Evolutionary conservation across 2,113 vertebrate species (phyloP), one percentile per base, ranked within the genome.

Genomic region (Chaenocephalus aceratus): DNA sequence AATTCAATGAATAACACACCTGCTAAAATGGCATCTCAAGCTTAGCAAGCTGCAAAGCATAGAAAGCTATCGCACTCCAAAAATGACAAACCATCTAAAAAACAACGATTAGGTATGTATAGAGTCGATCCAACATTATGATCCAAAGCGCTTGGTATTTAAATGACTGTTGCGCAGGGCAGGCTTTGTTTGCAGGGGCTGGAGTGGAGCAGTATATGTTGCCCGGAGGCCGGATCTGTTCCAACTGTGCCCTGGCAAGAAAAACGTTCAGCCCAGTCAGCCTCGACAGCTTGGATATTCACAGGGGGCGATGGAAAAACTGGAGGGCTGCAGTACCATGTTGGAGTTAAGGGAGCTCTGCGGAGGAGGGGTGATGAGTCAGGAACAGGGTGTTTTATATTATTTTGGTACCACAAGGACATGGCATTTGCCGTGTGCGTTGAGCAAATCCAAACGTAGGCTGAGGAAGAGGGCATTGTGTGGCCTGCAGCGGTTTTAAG

Each of bases 241-340:
- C 95, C 92, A 94, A 93, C 94, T 88, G 93, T 79, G 93, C 88
- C 89, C 93, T 94, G 95, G 94, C 95, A 95, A 88, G 83, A 84
- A 91, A 30, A 88, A 87, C 3, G 63, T 56, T 88, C 63, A 66
- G 88, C 88, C 87, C 92, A 88, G 94, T 89, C 92, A 91, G 93
- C 82, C 89, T 86, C 86, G 87, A 95, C 95, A 95, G 95, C 95
- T 95, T 95, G 95, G 94, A 93, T 91, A 90, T 82, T 94, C 83
- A 87, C 92, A 89, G 93, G 94, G 87, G 94, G 94, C 85, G 69
- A 86, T 88, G 88, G 90, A 91, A 89, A 48, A 89, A 93, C 79
- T 90, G 90, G 89, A 93, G 88, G 88, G 82, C 72, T 85, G 77
- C 82, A 67, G 69, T 66, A 82, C 82, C 51, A 72, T 76, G 77